Evolutionary conservation across 2,113 vertebrate species (phyloP), one percentile per base, ranked within the genome.

Genomic region (Hypocryptadius cinnamomeus): DNA sequence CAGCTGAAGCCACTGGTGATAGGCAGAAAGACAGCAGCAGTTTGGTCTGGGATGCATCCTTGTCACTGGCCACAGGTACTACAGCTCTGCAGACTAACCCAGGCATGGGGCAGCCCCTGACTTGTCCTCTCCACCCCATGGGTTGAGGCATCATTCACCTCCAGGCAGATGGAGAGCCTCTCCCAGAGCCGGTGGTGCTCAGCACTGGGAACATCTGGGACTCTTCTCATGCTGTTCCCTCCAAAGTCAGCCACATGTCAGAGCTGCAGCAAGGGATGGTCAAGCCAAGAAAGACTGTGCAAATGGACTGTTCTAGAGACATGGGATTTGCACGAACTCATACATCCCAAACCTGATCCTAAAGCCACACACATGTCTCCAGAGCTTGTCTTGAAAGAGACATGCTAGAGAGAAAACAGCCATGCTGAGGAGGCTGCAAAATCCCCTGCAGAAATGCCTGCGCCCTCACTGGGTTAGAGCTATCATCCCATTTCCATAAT

Each of bases 71-170:
- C 59, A 56, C 3, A 25, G n/a, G 45, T 25, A 23, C 45, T 25
- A 15, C 21, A 61, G 17, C 69, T 28, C 60, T 69, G 54, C 40
- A 84, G 9, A 61, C 7, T 2, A 3, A 31, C 17, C 42, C 11
- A 14, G 69, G 20, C 27, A 40, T 2, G 10, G 28, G 42, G 35
- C 50, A 90, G 35, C 39, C 68, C 30, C 15, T 5, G 4, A 20
- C 11, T 60, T 33, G 35, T 61, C 19, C 39, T 45, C 42, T 86
- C 31, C 5, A 3, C n/a, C 23, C 30, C 24, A 24, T 0, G 2
- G 35, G 3, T 1, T 2, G 3, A 48, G 44, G 16, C 16, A 47
- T 18, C 0, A 0, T 11, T 83, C n/a, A 51, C 16, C n/a, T 56
- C 2, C 2, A 8, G 45, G 45, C 4, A 16, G 80, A 37, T 1